A percentile compares a stretch with the other conserved stretches of the same genome.
Evolutionary conservation across 1,140 invertebrate genomes (phyloP).

Genomic region (Caenorhabditis inopinata): DNA sequence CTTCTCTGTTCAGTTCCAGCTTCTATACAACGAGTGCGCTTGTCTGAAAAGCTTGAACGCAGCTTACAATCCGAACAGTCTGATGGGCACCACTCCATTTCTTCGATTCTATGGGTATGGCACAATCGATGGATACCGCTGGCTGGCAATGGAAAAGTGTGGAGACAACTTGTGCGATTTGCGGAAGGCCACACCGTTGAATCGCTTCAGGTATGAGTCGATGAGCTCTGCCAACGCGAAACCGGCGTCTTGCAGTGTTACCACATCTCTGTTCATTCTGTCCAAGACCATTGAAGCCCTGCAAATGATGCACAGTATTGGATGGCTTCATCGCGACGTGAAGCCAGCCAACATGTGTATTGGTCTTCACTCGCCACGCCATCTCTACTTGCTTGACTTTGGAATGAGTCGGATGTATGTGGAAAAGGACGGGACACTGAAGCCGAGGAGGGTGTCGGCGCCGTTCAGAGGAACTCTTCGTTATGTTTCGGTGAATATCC

Average conservation of each 20-base stretch:
- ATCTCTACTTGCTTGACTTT: constrained; percentile 36
- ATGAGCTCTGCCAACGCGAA: no score
- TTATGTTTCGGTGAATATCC: constrained; percentile 5
- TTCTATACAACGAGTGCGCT: background rate
- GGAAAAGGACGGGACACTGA: constrained; percentile 8
- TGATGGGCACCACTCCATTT: background rate
- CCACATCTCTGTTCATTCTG: constrained; percentile 14
- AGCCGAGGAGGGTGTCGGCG: background rate
- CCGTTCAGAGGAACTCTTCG: background rate
- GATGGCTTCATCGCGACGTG: constrained; percentile 39
- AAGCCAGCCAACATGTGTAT: constrained; percentile 33
- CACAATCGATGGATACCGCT: background rate
- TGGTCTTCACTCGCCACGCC: constrained; percentile 13
- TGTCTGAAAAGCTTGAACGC: constrained; percentile 13
- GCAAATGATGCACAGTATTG: constrained; percentile 40
- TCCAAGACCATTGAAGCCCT: constrained; percentile 35
- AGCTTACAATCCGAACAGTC: background rate
- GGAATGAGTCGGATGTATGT: constrained; percentile 34
- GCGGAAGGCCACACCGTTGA: background rate
- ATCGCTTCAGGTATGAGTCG: constrained; percentile 16
- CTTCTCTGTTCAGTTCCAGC: constrained; percentile 14
- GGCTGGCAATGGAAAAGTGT: constrained; percentile 21
- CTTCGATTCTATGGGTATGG: constrained; percentile 21
- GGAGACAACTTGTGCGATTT: background rate
- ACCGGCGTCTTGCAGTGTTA: constrained; percentile 3